These are phyloP conservation scores for Mobula birostris DNA, from an alignment of 2,113 vertebrate species.

Conservation along the genomic window DNA sequence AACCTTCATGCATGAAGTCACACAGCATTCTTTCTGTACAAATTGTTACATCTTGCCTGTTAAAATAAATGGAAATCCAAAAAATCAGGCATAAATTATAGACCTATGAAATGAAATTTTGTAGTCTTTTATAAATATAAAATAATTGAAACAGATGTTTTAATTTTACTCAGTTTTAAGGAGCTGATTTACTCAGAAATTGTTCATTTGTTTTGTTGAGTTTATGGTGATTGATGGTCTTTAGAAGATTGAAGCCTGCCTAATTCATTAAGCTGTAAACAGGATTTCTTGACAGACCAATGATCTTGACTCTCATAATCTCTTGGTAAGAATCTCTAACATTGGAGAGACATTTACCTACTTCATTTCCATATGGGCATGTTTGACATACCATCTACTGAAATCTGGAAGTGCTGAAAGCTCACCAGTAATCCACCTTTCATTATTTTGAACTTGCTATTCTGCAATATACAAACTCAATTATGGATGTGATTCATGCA, in stretches of 20 bases:
- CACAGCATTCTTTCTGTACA: not conserved
- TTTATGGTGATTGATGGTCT: not conserved
- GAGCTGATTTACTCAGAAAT: not conserved
- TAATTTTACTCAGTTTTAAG: not conserved
- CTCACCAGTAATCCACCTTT: constrained; percentile 35
- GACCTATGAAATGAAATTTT: not conserved
- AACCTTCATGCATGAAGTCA: not conserved
- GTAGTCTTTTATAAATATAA: not conserved
- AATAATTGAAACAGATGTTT: not conserved
- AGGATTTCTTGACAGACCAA: not conserved
- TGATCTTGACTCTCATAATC: not conserved
- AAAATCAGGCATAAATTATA: not conserved
- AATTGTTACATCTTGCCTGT: not conserved
- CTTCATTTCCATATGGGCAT: not conserved
- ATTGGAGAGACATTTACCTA: not conserved
- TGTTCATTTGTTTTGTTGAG: constrained; percentile 22
- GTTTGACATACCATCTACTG: constrained; percentile 11
- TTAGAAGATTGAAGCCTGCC: constrained; percentile 5
- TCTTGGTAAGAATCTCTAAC: not conserved
- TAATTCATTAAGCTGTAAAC: not conserved
- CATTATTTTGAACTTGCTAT: not conserved
- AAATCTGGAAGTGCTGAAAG: not conserved
- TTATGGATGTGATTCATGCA: not conserved
- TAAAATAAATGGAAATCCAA: not conserved
- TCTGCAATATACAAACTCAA: constrained; percentile 15